These are phyloP conservation scores for Neogale vison DNA, from an alignment of 2,113 vertebrate species.

Conservation along the genomic window DNA sequence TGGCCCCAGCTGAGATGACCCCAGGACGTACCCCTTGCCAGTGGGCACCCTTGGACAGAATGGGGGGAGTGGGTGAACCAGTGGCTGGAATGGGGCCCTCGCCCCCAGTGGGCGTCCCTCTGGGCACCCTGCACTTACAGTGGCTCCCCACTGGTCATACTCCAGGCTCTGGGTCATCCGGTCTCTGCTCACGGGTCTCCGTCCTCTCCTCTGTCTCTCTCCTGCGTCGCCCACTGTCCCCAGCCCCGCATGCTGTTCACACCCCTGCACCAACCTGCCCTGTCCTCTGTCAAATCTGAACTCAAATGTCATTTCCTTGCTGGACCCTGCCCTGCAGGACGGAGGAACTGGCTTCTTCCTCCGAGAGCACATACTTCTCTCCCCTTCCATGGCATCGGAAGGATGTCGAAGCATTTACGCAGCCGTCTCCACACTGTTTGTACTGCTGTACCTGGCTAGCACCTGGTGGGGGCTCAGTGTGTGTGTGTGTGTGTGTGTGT, in stretches of 20 bases:
- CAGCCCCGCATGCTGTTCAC: fast-evolving
- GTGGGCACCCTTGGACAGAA: neutral
- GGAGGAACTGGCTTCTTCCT: neutral
- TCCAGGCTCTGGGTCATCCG: fast-evolving
- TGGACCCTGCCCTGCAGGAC: neutral
- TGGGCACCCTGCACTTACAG: no score
- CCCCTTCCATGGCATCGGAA: neutral
- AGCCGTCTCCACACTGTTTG: neutral
- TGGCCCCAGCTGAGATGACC: neutral
- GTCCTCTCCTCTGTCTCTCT: no score
- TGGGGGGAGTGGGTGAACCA: neutral
- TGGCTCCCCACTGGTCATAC: neutral
- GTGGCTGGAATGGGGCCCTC: neutral
- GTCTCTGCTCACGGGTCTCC: neutral
- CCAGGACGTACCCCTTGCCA: neutral
- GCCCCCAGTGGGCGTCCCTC: no score
- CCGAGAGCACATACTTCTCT: neutral
- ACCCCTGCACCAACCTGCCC: fast-evolving
- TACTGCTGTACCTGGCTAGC: neutral
- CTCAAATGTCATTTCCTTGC: neutral
- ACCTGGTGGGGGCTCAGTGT: neutral
- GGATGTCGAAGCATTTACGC: neutral
- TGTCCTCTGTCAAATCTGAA: neutral
- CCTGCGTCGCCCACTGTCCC: neutral
- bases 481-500: no score